Evolutionary conservation across 1,140 invertebrate genomes (phyloP).

Genomic region (Oryzaephilus surinamensis): DNA sequence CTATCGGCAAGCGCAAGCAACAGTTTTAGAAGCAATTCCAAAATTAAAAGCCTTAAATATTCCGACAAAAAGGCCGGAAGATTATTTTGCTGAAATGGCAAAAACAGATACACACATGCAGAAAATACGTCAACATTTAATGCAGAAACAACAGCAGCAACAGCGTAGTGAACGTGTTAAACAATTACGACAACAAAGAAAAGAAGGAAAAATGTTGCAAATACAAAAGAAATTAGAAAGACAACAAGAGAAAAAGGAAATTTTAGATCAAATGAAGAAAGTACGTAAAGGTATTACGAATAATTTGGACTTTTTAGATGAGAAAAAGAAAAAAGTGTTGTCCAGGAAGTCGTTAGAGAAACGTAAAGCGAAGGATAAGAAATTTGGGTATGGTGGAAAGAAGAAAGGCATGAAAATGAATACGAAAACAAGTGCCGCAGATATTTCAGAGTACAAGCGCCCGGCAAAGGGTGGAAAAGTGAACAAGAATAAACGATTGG

Average conservation of each 20-base stretch:
- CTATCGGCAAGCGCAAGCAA: constrained; percentile 83
- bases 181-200: constrained; percentile 80
- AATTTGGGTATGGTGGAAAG: constrained; percentile 93
- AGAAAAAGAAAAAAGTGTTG: constrained; percentile 52
- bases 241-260: constrained; percentile 63
- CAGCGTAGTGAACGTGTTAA: constrained; percentile 82
- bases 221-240: constrained; percentile 71
- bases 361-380: constrained; percentile 65
- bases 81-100: constrained; percentile 99
- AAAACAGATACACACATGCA: constrained; percentile 98
- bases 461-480: constrained; percentile 13
- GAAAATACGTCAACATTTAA: constrained; percentile 75
- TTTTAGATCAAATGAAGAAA: constrained; percentile 77
- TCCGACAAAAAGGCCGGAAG: constrained; percentile 74
- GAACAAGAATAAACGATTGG: constrained; percentile 20
- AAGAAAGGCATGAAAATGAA: constrained; percentile 86
- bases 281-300: constrained; percentile 71
- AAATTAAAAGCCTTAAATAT: constrained; percentile 64
- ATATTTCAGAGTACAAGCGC: constrained; percentile 46
- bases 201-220: constrained; percentile 81
- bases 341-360: constrained; percentile 46
- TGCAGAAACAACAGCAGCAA: constrained; percentile 72
- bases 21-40: constrained; percentile 68
- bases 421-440: constrained; percentile 64
- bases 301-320: constrained; percentile 75